These are phyloP conservation scores for Acanthurus leucopareius DNA, from an alignment of 2,797 vertebrate genomes.

Conservation along the genomic window DNA sequence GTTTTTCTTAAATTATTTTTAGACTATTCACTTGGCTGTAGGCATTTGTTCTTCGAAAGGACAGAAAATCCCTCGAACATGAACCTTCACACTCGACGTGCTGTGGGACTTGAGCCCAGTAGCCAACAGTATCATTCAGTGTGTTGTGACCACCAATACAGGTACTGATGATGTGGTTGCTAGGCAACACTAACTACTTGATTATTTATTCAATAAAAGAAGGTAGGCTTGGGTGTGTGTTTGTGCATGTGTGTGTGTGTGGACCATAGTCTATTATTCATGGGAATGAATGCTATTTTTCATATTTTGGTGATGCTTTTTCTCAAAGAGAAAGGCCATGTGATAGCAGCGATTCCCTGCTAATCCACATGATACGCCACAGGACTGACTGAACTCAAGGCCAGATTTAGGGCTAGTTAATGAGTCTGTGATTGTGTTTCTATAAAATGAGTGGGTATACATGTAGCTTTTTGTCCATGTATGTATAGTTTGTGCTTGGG, in stretches of 20 bases:
- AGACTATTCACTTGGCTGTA: constrained; percentile 19
- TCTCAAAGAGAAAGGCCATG: constrained; percentile 60
- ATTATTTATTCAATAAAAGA: constrained; percentile 82
- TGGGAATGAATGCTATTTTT: constrained; percentile 75
- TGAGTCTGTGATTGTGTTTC: constrained; percentile 21
- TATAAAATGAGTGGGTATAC: background rate
- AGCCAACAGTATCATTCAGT: constrained; percentile 61
- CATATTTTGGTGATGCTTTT: constrained; percentile 65
- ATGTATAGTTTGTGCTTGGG: constrained; percentile 12
- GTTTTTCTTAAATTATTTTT: background rate
- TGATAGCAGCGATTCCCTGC: constrained; percentile 60
- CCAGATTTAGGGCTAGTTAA: constrained; percentile 56
- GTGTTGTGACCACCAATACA: constrained; percentile 75
- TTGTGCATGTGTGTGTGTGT: constrained; percentile 8
- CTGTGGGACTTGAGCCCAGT: constrained; percentile 64
- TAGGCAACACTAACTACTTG: constrained; percentile 83
- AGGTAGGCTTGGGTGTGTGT: constrained; percentile 8
- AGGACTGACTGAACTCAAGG: constrained; percentile 65
- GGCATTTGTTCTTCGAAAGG: constrained; percentile 25
- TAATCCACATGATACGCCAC: constrained; percentile 62
- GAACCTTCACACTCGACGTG: constrained; percentile 52
- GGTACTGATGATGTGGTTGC: constrained; percentile 81
- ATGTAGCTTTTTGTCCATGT: constrained; percentile 1
- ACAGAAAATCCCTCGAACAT: constrained; percentile 49
- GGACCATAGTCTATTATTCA: constrained; percentile 74